Base-by-base conservation (phyloP, 2,888 invertebrate genomes). In the Agrotis segetum region DNA sequence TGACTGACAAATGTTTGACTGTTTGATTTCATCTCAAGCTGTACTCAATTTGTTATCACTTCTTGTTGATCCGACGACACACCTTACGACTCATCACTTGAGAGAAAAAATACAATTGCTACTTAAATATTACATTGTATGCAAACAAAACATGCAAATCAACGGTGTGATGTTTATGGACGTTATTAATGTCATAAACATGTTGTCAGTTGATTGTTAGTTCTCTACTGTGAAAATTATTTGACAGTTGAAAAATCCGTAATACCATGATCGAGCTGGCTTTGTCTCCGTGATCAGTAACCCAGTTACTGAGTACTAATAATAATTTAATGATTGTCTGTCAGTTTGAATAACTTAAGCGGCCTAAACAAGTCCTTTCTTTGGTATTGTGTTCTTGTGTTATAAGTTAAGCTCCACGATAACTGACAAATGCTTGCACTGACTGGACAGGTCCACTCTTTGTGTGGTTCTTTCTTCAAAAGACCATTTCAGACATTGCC, bases 41-140 rank as follows among this genome's bases (percentile, higher is more conserved):
- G 62, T 74, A 21, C 61, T 79, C 53, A 53, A 73, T 73, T 69
- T 79, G 40, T 74, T 72, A 77, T 65, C 71, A 47, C 17, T 73
- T 34, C 52, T 52, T 69, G 46, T 64, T 74, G 46, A 69, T 58
- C 60, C 52, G 46, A 47, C 40, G 40, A 66, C 40, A n/a, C 17
- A 34, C 16, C n/a, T 70, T 77, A 21, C 47, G 19, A 56, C 34
- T 56, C 52, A 53, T 19, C 61, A 75, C 50, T 58, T 58, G 56
- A 46, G 11, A 14, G 17, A 56, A 55, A 66, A 73, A 60, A 55
- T 17, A 55, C 21, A 50, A 34, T 64, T 40, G 58, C 52, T 71
- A 46, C 62, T 53, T 14, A 61, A 53, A 71, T 21, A 11, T 71
- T 52, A 13, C 14, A 44, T 50, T 52, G 44, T 60, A n/a, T 61